Base-by-base conservation (phyloP, 30 jellyfish, hydroid and myxozoan genomes). In the Euphysa ruthae region DNA sequence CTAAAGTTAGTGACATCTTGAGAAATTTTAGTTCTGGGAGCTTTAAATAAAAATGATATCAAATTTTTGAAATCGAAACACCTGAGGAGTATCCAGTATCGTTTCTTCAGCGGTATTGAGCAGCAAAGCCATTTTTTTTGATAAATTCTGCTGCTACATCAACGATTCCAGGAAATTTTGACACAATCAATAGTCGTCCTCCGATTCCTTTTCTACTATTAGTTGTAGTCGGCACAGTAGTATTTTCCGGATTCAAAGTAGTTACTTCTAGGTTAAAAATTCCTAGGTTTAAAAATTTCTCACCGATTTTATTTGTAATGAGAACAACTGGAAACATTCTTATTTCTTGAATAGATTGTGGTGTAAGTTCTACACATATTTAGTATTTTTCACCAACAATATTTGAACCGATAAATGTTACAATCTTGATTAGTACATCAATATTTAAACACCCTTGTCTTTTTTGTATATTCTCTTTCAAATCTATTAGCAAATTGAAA, bases 101-200 rank as follows among this genome's bases (percentile, higher is more conserved):
- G 15, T 58, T 58, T 6, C 71, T 58, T 12, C 71, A 28, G 14
- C 76, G 14, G 14, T 16, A 8, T 24, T 63, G 73, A 5, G 76
- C 76, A 15, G 76, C 28, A 35, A 63, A 63, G 74, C 76, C 76
- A 63, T 63, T 73, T 42, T 63, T 73, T 25, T 63, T 63, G 15
- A 42, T 32, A 25, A 63, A 63, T 31, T 32, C 32, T n/a, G 76
- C 23, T n/a, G 52, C 12, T 8, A 38, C 74, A 33, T 32, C 76
- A 31, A 63, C 32, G 6, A 63, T 63, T 10, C 25, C 76, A 31
- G 76, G 76, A 63, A 63, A 63, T 19, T 31, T 31, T 16, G 74
- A 31, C 14, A 42, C 74, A 13, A 63, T 5, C 8, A 16, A 12
- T 63, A 73, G 76, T 42, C 38, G 76, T n/a, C 76, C 76, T 18